Base-by-base conservation (phyloP, 2,113 vertebrate genomes). In the Epinephelus lanceolatus region DNA sequence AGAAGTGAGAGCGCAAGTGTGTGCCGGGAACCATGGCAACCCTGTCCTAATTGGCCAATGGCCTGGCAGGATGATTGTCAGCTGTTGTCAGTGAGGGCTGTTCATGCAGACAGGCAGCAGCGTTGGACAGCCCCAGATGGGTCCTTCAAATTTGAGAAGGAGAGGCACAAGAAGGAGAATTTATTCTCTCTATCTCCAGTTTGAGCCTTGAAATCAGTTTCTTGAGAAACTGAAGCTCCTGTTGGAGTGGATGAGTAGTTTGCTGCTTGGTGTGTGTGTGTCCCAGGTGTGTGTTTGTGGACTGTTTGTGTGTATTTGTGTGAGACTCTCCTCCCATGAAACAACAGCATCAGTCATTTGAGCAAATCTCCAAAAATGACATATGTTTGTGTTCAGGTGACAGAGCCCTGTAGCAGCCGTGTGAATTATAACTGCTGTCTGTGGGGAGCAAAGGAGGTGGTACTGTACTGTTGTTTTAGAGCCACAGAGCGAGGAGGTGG, bases 11-110 rank as follows among this genome's bases (percentile, higher is more conserved):
- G 88, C 42, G 80, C 4, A 61, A 81, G 85, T 86, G 89, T 88
- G 92, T 88, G 81, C 89, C 65, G 23, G 92, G 87, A 92, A 86
- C 93, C 81, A 92, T 83, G 88, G 90, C 76, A 92, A 94, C 92
- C 59, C 18, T 52, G 33, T 91, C 78, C 91, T 92, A 94, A 93
- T 93, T 91, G 91, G 93, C 92, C 91, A 81, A 61, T 78, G 71
- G 90, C 84, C 87, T 90, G 85, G 89, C 80, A 87, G 89, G 55
- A 85, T 93, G 93, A 91, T 87, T 90, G 92, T 89, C 91, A 92
- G 88, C 87, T 90, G 88, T 89, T 91, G 88, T 92, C 80, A 81
- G 81, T 47, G 82, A 90, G 76, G 85, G 85, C 79, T 89, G 86
- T 88, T 85, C 71, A 70, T 78, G 73, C 86, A 83, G 80, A 85